Evolutionary conservation across 2,113 vertebrate species (phyloP).

Genomic region (Nyctibius bracteatus): DNA sequence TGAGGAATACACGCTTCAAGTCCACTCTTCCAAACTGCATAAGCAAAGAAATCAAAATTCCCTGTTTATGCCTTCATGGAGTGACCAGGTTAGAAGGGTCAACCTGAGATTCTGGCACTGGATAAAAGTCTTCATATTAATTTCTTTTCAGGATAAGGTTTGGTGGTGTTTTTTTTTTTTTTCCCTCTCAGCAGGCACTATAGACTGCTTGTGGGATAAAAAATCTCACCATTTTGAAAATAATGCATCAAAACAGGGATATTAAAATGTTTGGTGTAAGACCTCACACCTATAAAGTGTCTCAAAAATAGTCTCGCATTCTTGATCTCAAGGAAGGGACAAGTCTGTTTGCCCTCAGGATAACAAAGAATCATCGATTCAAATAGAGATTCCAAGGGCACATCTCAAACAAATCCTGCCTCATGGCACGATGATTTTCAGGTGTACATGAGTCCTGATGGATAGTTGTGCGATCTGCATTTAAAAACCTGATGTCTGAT

Average conservation of each 20-base stretch:
- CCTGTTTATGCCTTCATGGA: neutral
- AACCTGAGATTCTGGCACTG: neutral
- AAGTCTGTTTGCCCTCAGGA: neutral
- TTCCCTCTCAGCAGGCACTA: neutral
- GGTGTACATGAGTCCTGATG: neutral
- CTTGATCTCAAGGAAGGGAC: neutral
- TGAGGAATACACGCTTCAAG: neutral
- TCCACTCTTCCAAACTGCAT: neutral
- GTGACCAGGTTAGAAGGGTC: neutral
- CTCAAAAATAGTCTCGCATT: neutral
- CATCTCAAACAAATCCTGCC: neutral
- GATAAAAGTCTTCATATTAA: neutral
- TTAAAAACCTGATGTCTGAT: slow-evolving; percentile 8
- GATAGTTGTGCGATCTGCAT: neutral
- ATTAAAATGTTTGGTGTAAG: neutral
- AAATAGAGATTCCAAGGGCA: neutral
- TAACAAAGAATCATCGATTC: neutral
- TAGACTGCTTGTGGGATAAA: neutral
- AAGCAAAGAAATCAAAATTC: neutral
- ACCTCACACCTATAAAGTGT: neutral
- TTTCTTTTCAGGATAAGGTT: neutral
- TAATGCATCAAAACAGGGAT: neutral
- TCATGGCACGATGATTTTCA: slow-evolving; percentile 8
- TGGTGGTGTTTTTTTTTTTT: neutral
- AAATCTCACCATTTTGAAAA: neutral